Percentiles rank a stretch among this genome's conserved stretches.
Conservation (phyloP, 2,797 vertebrate species). For the Etheostoma nigrum region DNA sequence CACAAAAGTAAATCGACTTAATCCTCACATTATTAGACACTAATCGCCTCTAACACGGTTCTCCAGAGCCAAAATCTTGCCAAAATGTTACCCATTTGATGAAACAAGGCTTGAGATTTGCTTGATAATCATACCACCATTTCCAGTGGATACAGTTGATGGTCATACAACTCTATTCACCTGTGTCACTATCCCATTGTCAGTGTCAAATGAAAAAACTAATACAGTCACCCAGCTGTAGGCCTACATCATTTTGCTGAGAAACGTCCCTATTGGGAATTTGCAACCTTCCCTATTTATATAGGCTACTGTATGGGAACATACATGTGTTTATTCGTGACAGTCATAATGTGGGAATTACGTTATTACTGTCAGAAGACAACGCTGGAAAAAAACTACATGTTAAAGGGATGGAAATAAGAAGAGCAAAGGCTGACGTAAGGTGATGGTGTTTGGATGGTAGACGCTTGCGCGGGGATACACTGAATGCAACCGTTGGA, state of each 20-base stretch:
- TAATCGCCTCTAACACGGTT: conserved; percentile 1
- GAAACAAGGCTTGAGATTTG: background rate
- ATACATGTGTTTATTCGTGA: background rate
- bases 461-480: conserved; percentile 73
- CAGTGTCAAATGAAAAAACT: background rate
- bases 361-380: conserved; percentile 2
- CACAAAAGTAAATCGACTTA: conserved; percentile 12
- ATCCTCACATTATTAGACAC: conserved; percentile 27
- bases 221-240: background rate
- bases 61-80: background rate
- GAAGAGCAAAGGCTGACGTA: conserved; percentile 77
- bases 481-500: conserved; percentile 65
- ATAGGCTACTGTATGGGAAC: background rate
- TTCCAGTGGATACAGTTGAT: background rate
- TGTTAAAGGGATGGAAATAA: conserved; percentile 54
- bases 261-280: conserved; percentile 55
- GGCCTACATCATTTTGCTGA: background rate
- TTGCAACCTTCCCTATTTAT: background rate
- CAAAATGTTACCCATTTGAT: background rate
- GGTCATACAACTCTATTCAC: background rate
- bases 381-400: conserved; percentile 24
- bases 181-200: background rate
- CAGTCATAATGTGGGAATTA: background rate
- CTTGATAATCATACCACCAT: background rate
- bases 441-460: conserved; percentile 71